Evolutionary conservation across 2,113 vertebrate species (phyloP).

Genomic region (Elanus axillaris): DNA sequence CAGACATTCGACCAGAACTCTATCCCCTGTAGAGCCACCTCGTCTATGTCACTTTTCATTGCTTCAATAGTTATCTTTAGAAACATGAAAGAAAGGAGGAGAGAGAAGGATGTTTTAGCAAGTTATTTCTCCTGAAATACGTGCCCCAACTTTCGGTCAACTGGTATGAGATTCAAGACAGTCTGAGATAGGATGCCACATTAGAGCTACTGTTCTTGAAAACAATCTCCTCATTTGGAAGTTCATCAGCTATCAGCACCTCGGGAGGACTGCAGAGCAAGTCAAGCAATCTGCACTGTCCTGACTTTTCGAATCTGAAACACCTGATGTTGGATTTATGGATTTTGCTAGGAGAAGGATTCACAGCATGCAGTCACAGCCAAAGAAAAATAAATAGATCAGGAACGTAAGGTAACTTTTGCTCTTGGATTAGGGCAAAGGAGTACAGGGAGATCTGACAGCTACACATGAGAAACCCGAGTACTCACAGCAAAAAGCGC

Average conservation of each 20-base stretch:
- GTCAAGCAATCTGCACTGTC: background rate
- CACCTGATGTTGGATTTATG: background rate
- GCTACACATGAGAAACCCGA: accelerated
- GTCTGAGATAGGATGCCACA: accelerated
- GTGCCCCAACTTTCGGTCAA: accelerated
- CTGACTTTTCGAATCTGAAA: background rate
- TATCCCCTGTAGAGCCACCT: constrained; percentile 95
- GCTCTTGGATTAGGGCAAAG: background rate
- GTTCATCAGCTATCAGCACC: background rate
- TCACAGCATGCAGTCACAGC: background rate
- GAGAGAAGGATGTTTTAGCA: background rate
- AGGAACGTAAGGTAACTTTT: accelerated
- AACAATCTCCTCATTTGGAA: background rate
- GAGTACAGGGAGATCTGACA: too few relatives aligned
- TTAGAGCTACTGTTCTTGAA: background rate
- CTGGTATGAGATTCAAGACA: accelerated
- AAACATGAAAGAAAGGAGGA: background rate
- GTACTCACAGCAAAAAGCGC: constrained; percentile 94
- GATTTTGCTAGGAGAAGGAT: background rate
- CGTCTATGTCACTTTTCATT: constrained; percentile 98
- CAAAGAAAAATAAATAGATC: background rate
- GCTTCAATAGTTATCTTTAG: constrained; percentile 96
- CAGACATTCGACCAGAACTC: constrained; percentile 99
- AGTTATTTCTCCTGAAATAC: background rate
- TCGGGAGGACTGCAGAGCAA: background rate